Evolutionary conservation across 2,888 invertebrate species (phyloP), one percentile per base, ranked within the genome.

Genomic region (Timandra comae): DNA sequence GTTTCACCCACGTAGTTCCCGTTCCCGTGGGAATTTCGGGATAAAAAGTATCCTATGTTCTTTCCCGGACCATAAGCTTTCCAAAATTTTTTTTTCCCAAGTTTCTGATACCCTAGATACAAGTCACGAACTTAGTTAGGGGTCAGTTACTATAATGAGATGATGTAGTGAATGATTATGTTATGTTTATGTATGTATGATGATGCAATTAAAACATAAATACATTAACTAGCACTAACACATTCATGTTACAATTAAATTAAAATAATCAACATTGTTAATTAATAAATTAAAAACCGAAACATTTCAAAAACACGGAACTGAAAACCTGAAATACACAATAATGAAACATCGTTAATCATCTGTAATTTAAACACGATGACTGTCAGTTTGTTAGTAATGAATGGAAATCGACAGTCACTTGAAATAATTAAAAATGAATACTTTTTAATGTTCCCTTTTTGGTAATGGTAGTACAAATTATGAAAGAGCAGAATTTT

Each of bases 311-410:
- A 21, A 21, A 4, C 21, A 21, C 7, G 3, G 21, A 21, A 21
- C 7, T 21, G 8, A 21, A 3, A n/a, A 6, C 7, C 2, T n/a
- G 3, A 3, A 21, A 7, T 21, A 22, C 9, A 22, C 4, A 27
- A 33, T 16, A 29, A 21, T 21, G 13, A 24, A 38, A 29, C 37
- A 48, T 51, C 45, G 36, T 58, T 44, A 51, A 53, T 58, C 55
- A 58, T 43, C 36, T 40, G 30, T 48, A 49, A 52, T 52, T 52
- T 49, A 49, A 44, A 40, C 33, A 25, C 30, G 40, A 42, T 58
- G 57, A 54, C 60, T 52, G 39, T 44, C 36, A 25, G 42, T n/a
- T n/a, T n/a, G n/a, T n/a, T n/a, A n/a, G n/a, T n/a, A 43, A 46
- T 45, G 41, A 43, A 39, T 38, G 38, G 24, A 33, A 54, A 42